Evolutionary conservation across 2,113 vertebrate genomes (phyloP).

Genomic region (Camelus bactrianus): DNA sequence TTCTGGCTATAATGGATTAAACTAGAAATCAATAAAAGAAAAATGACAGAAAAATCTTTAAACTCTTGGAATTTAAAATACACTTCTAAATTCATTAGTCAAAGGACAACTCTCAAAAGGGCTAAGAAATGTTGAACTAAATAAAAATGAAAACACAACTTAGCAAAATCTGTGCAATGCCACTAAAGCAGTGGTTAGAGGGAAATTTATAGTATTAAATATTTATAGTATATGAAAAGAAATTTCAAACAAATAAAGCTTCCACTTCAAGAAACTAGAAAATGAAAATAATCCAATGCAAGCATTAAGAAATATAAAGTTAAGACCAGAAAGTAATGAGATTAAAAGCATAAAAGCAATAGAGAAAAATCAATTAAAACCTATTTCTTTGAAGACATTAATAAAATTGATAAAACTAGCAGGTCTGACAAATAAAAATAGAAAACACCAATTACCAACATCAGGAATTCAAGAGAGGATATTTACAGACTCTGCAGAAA

Average conservation of each 20-base stretch:
- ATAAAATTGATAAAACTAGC: background rate
- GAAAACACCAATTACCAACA: background rate
- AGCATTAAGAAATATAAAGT: slow-evolving; percentile 28
- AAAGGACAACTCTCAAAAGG: background rate
- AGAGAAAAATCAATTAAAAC: slow-evolving; percentile 38
- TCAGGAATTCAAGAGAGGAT: background rate
- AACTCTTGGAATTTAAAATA: slow-evolving; percentile 34
- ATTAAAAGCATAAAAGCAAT: background rate
- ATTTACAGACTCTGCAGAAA: background rate
- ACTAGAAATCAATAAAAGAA: background rate
- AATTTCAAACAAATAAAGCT: background rate
- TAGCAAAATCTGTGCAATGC: background rate
- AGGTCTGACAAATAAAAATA: background rate
- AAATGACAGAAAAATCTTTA: background rate
- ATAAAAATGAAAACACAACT: slow-evolving; percentile 9
- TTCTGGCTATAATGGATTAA: background rate
- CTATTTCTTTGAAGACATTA: background rate
- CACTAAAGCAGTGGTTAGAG: background rate
- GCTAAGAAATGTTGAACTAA: background rate
- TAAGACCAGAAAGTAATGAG: background rate
- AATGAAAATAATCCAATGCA: background rate
- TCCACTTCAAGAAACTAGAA: background rate
- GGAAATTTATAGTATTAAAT: slow-evolving; percentile 22
- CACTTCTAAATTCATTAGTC: slow-evolving; percentile 9
- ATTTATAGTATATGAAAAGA: background rate